These are phyloP conservation scores for Polypterus bichir DNA, from an alignment of 2,113 vertebrate species.

Conservation along the genomic window DNA sequence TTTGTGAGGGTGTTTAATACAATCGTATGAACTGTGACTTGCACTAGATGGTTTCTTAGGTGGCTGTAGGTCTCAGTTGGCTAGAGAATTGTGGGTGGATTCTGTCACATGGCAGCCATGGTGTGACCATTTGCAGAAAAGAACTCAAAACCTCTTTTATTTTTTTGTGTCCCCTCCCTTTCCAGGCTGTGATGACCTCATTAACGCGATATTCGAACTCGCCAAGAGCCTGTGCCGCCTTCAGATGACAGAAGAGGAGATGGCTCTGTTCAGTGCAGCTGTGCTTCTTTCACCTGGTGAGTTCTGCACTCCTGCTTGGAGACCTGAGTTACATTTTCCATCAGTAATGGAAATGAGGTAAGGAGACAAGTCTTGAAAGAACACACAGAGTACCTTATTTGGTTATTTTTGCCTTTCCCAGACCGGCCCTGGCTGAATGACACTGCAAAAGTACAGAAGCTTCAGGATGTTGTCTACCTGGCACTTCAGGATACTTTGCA, in stretches of 20 bases:
- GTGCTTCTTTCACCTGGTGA: slow-evolving; percentile 74
- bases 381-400: accelerated
- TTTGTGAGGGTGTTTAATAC: too few relatives aligned
- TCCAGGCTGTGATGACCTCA: slow-evolving; percentile 75
- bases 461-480: slow-evolving; percentile 73
- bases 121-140: neutral
- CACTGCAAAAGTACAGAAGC: slow-evolving; percentile 70
- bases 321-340: too few relatives aligned
- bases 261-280: slow-evolving; percentile 70
- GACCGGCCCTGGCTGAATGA: slow-evolving; percentile 73
- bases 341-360: too few relatives aligned
- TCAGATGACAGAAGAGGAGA: slow-evolving; percentile 72
- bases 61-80: neutral
- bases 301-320: neutral
- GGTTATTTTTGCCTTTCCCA: slow-evolving; percentile 5
- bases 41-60: neutral
- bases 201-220: slow-evolving; percentile 63
- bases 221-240: slow-evolving; percentile 65
- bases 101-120: neutral
- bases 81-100: neutral
- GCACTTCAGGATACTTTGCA: slow-evolving; percentile 70
- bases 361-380: neutral
- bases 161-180: too few relatives aligned
- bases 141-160: neutral
- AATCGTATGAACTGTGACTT: too few relatives aligned